Evolutionary conservation across 1,140 invertebrate species (phyloP).

Genomic region (Drosophila parvula): DNA sequence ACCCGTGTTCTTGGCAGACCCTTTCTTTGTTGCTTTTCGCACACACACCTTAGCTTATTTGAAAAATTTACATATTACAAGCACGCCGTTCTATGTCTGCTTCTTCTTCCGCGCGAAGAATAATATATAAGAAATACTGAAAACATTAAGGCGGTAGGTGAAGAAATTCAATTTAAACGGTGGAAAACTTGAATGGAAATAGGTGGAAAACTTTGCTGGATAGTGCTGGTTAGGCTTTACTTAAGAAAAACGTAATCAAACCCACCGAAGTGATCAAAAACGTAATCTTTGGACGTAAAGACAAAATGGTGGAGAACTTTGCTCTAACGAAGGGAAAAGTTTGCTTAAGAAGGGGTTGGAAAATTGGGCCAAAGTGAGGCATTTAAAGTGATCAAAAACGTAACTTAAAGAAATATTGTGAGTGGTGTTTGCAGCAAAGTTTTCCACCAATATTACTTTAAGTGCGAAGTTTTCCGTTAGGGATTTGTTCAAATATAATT

Average conservation of each 20-base stretch:
- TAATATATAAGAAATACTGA: slow-evolving; percentile 5
- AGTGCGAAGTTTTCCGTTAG: too few relatives aligned
- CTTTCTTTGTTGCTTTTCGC: slow-evolving; percentile 6
- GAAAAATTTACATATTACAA: slow-evolving; percentile 73
- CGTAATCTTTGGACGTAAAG: neutral
- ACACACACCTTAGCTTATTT: slow-evolving; percentile 70
- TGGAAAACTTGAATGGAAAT: neutral
- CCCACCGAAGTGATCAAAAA: neutral
- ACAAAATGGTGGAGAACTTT: too few relatives aligned
- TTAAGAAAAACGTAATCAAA: neutral
- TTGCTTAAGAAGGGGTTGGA: too few relatives aligned
- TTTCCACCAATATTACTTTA: too few relatives aligned
- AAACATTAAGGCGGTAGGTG: neutral
- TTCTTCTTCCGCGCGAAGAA: slow-evolving; percentile 52
- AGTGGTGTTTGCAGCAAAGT: too few relatives aligned
- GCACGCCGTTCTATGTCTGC: slow-evolving; percentile 58
- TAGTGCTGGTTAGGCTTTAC: neutral
- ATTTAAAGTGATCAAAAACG: too few relatives aligned
- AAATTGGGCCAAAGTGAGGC: too few relatives aligned
- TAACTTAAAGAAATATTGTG: too few relatives aligned
- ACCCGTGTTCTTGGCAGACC: neutral
- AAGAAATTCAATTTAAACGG: too few relatives aligned
- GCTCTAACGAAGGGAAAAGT: too few relatives aligned
- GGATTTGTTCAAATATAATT: too few relatives aligned
- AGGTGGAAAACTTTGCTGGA: neutral